Base-by-base conservation (phyloP, 2,797 vertebrate species). In the Falco berigora region DNA sequence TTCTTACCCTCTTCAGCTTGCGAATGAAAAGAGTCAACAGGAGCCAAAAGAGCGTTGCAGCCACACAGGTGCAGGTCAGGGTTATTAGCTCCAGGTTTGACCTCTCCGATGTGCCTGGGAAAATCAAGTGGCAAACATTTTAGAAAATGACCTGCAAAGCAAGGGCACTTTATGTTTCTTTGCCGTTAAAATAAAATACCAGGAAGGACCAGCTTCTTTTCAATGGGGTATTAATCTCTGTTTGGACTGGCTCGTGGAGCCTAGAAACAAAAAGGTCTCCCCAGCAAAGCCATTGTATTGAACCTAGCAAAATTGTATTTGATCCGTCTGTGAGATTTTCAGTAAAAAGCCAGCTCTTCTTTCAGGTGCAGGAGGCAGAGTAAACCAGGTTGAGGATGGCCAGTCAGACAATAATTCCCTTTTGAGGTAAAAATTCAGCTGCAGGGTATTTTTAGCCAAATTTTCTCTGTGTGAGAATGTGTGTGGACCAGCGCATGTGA, bases 41-140 rank as follows among this genome's bases (percentile, higher is more conserved):
- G 52, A 99, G 98, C 99, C 99, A 99, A 97, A 99, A 99, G 58
- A 99, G 98, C 0, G 98, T 98, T 0, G 99, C 99, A 90, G 98
- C 98, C 96, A 99, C 98, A 19, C 99, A 99, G 90, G 99, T 99
- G 75, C 99, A 99, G 7, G 98, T 98, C 77, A 99, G 97, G 1
- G 98, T 98, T 84, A 99, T 98, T 53, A 99, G 98, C 97, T 99
- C 99, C 97, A 99, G 94, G 72, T 98, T 99, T 3, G 99, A 98
- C 67, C 96, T 97, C 95, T 99, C 98, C 0, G 98, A 96, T 20
- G 96, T 96, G 90, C 98, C 99, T 99, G 95, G 56, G 82, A 94
- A 97, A 66, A 96, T 77, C 50, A 95, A 97, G 38, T 11, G 46
- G 80, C 22, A 94, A 96, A 79, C n/a, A 61, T 63, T 64, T 97